Percentiles rank a stretch among this genome's conserved stretches.
These are phyloP conservation scores for Pilophorus perplexus DNA, from an alignment of 2,888 invertebrate species.

Conservation along the genomic window DNA sequence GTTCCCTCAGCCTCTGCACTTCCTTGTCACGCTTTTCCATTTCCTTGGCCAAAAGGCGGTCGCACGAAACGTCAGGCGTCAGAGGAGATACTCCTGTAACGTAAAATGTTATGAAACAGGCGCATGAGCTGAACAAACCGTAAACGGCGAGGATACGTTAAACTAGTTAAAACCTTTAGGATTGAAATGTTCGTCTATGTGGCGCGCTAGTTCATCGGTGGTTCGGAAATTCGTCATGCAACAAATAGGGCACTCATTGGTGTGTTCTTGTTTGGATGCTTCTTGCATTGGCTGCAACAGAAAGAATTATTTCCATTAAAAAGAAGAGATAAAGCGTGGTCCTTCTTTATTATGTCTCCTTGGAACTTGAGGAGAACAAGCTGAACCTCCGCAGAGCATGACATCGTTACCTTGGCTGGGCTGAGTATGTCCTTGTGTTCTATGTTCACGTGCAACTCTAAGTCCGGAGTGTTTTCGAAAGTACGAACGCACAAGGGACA, in stretches of 20 bases:
- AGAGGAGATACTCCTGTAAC: constrained; percentile 52
- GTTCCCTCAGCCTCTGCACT: constrained; percentile 69
- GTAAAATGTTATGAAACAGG: background rate
- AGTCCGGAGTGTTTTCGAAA: constrained; percentile 70
- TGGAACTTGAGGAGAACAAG: background rate
- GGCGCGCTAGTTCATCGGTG: constrained; percentile 62
- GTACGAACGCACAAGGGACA: constrained; percentile 76
- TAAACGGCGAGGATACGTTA: no score
- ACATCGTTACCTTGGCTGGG: constrained; percentile 56
- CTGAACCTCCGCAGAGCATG: no score
- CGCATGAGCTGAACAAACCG: background rate
- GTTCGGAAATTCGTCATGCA: constrained; percentile 54
- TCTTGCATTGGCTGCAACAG: constrained; percentile 47
- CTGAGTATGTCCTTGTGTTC: constrained; percentile 79
- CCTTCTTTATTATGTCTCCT: background rate
- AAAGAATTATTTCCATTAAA: background rate
- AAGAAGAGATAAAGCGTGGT: background rate
- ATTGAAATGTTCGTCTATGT: constrained; percentile 79
- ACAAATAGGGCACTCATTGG: constrained; percentile 54
- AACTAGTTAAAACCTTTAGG: constrained; percentile 51
- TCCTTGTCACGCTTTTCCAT: constrained; percentile 62
- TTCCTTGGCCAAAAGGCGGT: constrained; percentile 58
- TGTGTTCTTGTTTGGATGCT: constrained; percentile 28
- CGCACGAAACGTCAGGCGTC: constrained; percentile 55
- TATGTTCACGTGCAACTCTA: constrained; percentile 81